A percentile compares a stretch with the other conserved stretches of the same genome.
Evolutionary conservation across 2,113 vertebrate species (phyloP).

Genomic region (Apteryx mantelli): DNA sequence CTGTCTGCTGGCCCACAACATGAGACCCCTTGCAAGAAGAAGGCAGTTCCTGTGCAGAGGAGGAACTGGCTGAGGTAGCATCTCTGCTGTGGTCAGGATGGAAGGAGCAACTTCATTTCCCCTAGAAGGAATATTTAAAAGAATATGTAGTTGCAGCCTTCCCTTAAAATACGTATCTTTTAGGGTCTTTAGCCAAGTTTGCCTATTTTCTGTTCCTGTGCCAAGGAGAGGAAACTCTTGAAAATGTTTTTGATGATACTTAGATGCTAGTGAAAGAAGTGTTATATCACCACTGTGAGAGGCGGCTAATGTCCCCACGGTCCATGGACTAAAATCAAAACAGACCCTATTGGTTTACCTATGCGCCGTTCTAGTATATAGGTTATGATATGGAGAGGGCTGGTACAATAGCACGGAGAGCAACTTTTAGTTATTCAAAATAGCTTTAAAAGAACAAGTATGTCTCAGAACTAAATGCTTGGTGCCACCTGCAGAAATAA

Average conservation of each 20-base stretch:
- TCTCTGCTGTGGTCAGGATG: background rate
- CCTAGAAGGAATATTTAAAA: background rate
- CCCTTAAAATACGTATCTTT: background rate
- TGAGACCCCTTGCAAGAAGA: background rate
- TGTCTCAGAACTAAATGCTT: background rate
- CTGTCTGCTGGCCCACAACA: background rate
- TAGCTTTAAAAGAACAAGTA: background rate
- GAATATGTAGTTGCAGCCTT: background rate
- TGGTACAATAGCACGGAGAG: background rate
- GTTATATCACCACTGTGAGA: background rate
- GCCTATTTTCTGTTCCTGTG: background rate
- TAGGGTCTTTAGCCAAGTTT: background rate
- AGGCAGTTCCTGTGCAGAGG: background rate
- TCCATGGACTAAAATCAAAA: background rate
- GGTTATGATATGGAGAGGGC: background rate
- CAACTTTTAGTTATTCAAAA: background rate
- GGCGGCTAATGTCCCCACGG: background rate
- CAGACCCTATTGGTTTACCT: background rate
- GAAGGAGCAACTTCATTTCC: background rate
- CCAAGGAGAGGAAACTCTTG: background rate
- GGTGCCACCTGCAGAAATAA: slow-evolving; percentile 52
- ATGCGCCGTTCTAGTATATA: background rate
- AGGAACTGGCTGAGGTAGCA: too few species aligned
- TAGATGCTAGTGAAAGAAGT: background rate
- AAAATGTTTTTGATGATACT: background rate